A percentile compares a stretch with the other conserved stretches of the same genome.
Conservation (phyloP, 2,888 invertebrate species). For the Drosophila mettleri region DNA sequence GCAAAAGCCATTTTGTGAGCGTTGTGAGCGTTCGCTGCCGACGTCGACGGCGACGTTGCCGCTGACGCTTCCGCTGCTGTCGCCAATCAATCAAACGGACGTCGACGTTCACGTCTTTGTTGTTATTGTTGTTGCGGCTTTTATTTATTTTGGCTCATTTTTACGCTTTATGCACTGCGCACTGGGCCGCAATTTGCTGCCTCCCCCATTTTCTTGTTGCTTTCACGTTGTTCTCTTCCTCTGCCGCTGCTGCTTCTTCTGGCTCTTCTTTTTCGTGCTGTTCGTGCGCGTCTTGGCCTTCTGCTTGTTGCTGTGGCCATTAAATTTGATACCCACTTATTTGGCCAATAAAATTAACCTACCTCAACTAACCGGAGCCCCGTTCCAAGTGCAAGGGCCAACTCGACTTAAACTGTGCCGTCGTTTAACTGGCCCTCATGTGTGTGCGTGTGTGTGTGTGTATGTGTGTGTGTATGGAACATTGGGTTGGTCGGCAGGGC, state of each 20-base stretch:
- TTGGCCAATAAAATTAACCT: constrained; percentile 83
- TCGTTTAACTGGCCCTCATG: constrained; percentile 52
- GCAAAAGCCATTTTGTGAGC: constrained; percentile 66
- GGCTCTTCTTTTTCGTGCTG: constrained; percentile 3
- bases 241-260: background rate
- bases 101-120: constrained; percentile 21
- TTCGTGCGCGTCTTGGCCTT: constrained; percentile 28
- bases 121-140: constrained; percentile 52
- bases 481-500: constrained; percentile 28
- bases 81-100: constrained; percentile 70
- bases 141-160: constrained; percentile 78
- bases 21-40: constrained; percentile 10
- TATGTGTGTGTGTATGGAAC: background rate
- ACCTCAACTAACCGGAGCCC: constrained; percentile 72
- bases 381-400: constrained; percentile 44
- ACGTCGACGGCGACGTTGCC: constrained; percentile 18
- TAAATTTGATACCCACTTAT: constrained; percentile 82
- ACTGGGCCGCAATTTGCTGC: constrained; percentile 49
- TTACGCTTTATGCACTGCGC: constrained; percentile 76
- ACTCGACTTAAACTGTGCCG: constrained; percentile 47
- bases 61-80: constrained; percentile 60
- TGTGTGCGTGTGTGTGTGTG: constrained; percentile 8
- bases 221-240: constrained; percentile 22
- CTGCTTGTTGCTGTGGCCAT: constrained; percentile 53
- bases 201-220: constrained; percentile 15